Base-by-base conservation (phyloP, 1,140 invertebrate genomes). In the Halyomorpha halys region DNA sequence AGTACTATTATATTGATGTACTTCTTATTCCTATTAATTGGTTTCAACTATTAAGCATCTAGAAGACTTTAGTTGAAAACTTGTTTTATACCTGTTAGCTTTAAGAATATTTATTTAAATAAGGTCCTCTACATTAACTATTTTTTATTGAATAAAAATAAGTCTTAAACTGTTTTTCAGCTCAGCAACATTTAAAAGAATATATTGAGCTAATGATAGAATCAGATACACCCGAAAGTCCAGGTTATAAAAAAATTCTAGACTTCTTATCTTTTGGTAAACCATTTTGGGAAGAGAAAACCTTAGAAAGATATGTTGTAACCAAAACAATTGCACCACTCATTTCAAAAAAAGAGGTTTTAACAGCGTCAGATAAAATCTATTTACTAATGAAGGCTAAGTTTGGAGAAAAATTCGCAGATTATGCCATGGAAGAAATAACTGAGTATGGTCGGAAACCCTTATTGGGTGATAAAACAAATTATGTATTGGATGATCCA, bases 241-340 rank as follows among this genome's bases (percentile, higher is more conserved):
- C n/a, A 21, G n/a, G 21, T 6, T 49, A 19, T 49, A 49, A 49
- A 19, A 49, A 49, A 21, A 18, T 49, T 49, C 21, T 49, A 9
- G 14, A 49, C 21, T 49, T 49, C 11, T 49, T 49, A 49, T 49
- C 47, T 11, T 8, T 11, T 49, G 47, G 47, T 19, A 49, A 11
- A 49, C 47, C 47, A 49, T 49, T 49, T 49, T 49, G 47, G 47
- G 47, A 49, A 18, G 47, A 49, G 47, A 49, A 49, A 49, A 39
- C 13, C 34, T 39, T 39, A 39, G 34, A 39, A 39, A 49, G 47
- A 21, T 49, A 49, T 49, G 16, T 49, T 1, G 21, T 49, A 19
- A 21, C 21, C 1, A 18, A 18, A 18, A 49, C n/a, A 1, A 49
- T 19, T 6, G 21, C n/a, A 21, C 47, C 47, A n/a, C 21, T 21